These are phyloP conservation scores for Aphelinus atriplicis DNA, from an alignment of 1,140 invertebrate genomes.

Conservation along the genomic window DNA sequence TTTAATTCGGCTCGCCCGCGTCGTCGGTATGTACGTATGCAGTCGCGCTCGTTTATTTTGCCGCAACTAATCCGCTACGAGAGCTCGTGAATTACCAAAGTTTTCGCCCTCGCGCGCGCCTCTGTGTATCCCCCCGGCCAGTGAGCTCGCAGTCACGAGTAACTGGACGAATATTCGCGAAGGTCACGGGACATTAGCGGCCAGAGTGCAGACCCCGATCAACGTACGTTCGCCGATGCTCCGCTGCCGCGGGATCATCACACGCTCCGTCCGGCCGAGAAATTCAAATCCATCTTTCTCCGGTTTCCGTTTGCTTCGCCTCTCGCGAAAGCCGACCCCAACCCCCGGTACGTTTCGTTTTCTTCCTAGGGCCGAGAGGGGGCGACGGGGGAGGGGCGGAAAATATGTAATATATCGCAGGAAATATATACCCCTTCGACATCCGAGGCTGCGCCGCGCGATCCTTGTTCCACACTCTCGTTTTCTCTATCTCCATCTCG, in stretches of 20 bases:
- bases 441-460: not conserved
- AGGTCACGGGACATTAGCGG: conserved; percentile 7
- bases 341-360: not conserved
- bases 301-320: conserved; percentile 1
- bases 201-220: not conserved
- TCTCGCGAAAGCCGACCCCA: not conserved
- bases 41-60: conserved; percentile 23
- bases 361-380: not conserved
- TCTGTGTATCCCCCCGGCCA: not conserved
- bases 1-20: conserved; percentile 12
- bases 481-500: not conserved
- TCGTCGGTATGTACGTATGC: no score
- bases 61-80: conserved; percentile 29
- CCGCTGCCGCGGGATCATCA: conserved; percentile 1
- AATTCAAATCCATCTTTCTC: conserved; percentile 30
- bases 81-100: conserved; percentile 26
- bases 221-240: not conserved
- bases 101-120: not conserved
- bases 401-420: conserved; percentile 15
- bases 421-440: conserved; percentile 17
- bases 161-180: not conserved
- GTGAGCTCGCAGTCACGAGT: no score
- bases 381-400: not conserved
- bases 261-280: not conserved
- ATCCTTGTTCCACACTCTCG: not conserved